Evolutionary conservation across 1,140 invertebrate species (phyloP), one percentile per base, ranked within the genome.

Genomic region (Eumeta japonica): DNA sequence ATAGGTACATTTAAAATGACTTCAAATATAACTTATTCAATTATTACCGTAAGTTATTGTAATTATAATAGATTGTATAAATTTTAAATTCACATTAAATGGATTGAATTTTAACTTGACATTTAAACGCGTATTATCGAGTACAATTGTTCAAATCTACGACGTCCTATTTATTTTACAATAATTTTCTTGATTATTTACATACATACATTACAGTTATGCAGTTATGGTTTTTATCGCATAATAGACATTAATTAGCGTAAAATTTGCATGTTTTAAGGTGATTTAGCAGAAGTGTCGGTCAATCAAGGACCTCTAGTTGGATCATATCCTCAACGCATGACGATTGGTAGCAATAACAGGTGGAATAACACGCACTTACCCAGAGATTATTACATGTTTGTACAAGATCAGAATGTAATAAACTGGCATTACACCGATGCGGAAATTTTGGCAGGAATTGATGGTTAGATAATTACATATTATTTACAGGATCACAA

Each of bases 311-410:
- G 81, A 2, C 78, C 80, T 3, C 39, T 67, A 29, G 52, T 64
- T 3, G 58, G 66, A 1, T 40, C 62, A 0, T 54, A 52, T 0
- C 19, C 54, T 0, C 46, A 62, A 19, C 56, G 57, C 11, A 62
- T 81, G 45, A 55, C 54, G 0, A 53, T 86, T 5, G 83, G 81
- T 19, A 68, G 73, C 12, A 65, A 58, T 12, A 83, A 82, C 28
- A 76, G 75, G 28, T 87, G 84, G 84, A 84, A 87, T 41, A 80
- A 81, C 45, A 81, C 80, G 1, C 47, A 81, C 9, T 48, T 80
- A 10, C 83, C 84, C 0, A 61, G 76, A 37, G 57, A 76, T 45
- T 79, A 75, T 51, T 84, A 84, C 55, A 35, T 76, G 13, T 56
- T 74, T 16, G 57, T 81, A 10, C 53, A 62, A 13, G 76, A 78